Conservation (phyloP, 2,888 invertebrate genomes). For the Eutolmus rufibarbis region DNA sequence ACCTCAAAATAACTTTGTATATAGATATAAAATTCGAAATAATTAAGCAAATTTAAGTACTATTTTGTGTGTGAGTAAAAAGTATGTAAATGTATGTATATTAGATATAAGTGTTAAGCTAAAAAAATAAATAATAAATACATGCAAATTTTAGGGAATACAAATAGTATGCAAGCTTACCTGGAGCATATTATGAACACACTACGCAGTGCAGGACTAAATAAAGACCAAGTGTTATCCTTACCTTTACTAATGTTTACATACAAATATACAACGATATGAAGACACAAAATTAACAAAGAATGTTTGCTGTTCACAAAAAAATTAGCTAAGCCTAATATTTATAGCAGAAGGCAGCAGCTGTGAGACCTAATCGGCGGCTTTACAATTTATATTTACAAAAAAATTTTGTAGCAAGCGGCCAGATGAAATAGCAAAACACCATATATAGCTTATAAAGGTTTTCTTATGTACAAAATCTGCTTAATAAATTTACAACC, state of each 20-base stretch:
- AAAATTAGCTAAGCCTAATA: slow-evolving; percentile 18
- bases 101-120: not conserved
- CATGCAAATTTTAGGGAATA: not conserved
- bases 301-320: not conserved
- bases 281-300: not conserved
- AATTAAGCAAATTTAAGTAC: not conserved
- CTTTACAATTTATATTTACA: slow-evolving; percentile 6
- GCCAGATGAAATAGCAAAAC: slow-evolving; percentile 40
- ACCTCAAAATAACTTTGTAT: not conserved
- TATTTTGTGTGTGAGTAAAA: not conserved
- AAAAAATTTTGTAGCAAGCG: not conserved
- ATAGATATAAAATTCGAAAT: not conserved
- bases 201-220: slow-evolving; percentile 13
- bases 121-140: not conserved
- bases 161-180: slow-evolving; percentile 46
- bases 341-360: slow-evolving; percentile 1
- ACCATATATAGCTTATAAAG: slow-evolving; percentile 44
- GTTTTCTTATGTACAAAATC: slow-evolving; percentile 7
- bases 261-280: not conserved
- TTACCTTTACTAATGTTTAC: slow-evolving; percentile 1
- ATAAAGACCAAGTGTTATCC: not conserved
- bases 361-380: not conserved
- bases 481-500: not conserved
- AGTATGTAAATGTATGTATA: not conserved
- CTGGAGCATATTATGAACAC: slow-evolving; percentile 33